Percentiles rank a stretch among this genome's conserved stretches.
phyloP scores from a whole-genome alignment of 2,797 vertebrate species.

The Hemitrygon akajei region DNA sequence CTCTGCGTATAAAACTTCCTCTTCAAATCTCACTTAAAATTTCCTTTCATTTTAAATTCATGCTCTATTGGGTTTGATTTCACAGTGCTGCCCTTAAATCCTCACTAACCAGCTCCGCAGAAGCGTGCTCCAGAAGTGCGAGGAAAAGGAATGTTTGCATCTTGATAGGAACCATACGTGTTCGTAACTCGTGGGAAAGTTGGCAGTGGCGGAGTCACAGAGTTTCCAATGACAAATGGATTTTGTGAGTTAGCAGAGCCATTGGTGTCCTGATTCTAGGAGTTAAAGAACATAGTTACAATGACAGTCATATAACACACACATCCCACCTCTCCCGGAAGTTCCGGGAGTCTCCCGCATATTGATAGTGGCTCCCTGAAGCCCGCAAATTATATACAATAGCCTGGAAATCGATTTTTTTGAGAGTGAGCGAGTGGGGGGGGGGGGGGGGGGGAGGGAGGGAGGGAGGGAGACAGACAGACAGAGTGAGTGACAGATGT shows the following conservation, averaged over 20 bases:
- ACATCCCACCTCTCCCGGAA: too few relatives aligned
- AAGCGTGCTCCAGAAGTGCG: slow-evolving; percentile 92
- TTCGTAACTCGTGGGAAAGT: slow-evolving; percentile 85
- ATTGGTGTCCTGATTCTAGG: slow-evolving; percentile 83
- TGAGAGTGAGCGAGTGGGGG: too few relatives aligned
- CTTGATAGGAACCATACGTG: slow-evolving; percentile 90
- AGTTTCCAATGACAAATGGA: slow-evolving; percentile 76
- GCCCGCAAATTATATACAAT: too few relatives aligned
- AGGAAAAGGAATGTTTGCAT: slow-evolving; percentile 93
- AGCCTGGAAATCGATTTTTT: too few relatives aligned
- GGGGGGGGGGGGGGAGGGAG: too few relatives aligned
- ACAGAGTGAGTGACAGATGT: too few relatives aligned
- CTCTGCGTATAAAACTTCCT: too few relatives aligned
- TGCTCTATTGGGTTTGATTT: not conserved
- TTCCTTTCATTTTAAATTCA: too few relatives aligned
- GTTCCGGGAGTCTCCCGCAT: too few relatives aligned
- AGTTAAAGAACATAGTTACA: slow-evolving; percentile 39
- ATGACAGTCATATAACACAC: not conserved
- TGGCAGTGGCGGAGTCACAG: slow-evolving; percentile 76
- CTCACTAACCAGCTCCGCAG: slow-evolving; percentile 74
- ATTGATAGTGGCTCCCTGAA: too few relatives aligned
- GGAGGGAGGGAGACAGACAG: too few relatives aligned
- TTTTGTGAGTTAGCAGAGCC: slow-evolving; percentile 54
- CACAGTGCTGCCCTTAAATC: not conserved
- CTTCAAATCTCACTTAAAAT: too few relatives aligned